Evolutionary conservation across 2,888 invertebrate species (phyloP), one percentile per base, ranked within the genome.

Genomic region (Aporophyla nigra): DNA sequence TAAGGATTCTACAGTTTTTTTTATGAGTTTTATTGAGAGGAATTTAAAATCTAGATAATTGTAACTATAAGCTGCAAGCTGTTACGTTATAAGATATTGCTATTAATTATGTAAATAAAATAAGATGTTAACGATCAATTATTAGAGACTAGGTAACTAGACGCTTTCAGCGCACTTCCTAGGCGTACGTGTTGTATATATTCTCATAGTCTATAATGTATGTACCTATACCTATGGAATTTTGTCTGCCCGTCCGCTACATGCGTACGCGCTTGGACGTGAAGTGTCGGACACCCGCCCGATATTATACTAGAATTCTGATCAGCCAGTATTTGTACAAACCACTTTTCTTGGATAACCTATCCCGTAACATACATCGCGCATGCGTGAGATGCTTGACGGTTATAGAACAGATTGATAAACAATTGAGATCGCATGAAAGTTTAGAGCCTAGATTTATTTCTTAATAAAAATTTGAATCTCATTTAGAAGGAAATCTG

Each of bases 91-190:
- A 46, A 76, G 21, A 40, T 69, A 19, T 54, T 54, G 24, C 33
- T 77, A 40, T 61, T 14, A 14, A 68, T 68, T 61, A 53, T 46
- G 59, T 46, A 66, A 1, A 68, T 61, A 33, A 24, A 53, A 59
- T 21, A 5, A 53, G 24, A 2, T 21, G 43, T 10, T 54, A 33
- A 24, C 4, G 27, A 76, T 49, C 76, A 65, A 49, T n/a, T 49
- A 63, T 63, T 40, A 75, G 4, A 27, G n/a, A 46, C 7, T 27
- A 61, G n/a, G 61, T 24, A 24, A n/a, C 19, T 19, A 43, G 76
- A 10, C 56, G 76, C 76, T 51, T 3, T 14, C 49, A 58, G 75
- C 56, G 56, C 76, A 33, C 27, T 65, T 0, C 43, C 27, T 19
- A 19, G 6, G n/a, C 3, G 27, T 2, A 5, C 2, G 14, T 49